Percentiles rank a stretch among this genome's conserved stretches.
Evolutionary conservation across 2,888 invertebrate genomes (phyloP).

Genomic region (Deilephila porcellus): DNA sequence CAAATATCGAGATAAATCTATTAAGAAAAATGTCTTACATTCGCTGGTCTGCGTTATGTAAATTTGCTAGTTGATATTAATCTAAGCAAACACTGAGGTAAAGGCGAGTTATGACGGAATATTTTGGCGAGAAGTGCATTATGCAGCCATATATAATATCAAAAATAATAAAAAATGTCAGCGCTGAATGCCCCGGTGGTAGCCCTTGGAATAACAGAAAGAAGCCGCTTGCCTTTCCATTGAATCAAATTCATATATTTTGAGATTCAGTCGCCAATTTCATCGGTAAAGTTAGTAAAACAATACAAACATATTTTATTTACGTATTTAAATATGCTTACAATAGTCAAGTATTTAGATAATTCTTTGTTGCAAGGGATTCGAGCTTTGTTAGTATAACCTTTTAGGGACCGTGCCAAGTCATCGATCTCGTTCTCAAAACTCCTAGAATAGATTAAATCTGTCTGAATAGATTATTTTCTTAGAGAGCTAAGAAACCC

Average conservation of each 20-base stretch:
- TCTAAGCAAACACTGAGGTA: constrained; percentile 14
- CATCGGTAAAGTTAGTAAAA: constrained; percentile 73
- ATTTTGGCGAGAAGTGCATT: constrained; percentile 64
- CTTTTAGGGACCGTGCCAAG: too few species aligned
- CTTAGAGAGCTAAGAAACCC: too few species aligned
- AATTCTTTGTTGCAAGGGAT: too few species aligned
- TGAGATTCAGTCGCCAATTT: constrained; percentile 85
- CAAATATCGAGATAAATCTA: constrained; percentile 14
- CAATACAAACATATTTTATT: constrained; percentile 32
- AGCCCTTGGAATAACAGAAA: constrained; percentile 82
- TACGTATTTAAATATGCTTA: neutral
- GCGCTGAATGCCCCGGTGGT: constrained; percentile 76
- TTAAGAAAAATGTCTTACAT: constrained; percentile 23
- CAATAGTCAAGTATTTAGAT: neutral
- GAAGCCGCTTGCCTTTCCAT: constrained; percentile 84
- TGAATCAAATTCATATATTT: constrained; percentile 86
- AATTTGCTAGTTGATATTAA: neutral
- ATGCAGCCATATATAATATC: constrained; percentile 73
- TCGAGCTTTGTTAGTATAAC: too few species aligned
- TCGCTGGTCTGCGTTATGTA: neutral
- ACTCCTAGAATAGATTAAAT: too few species aligned
- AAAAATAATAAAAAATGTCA: constrained; percentile 70
- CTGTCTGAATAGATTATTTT: too few species aligned
- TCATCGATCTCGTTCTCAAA: too few species aligned
- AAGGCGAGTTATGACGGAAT: constrained; percentile 60